Evolutionary conservation across 2,797 vertebrate species (phyloP).

Genomic region (Sebastes itinus): DNA sequence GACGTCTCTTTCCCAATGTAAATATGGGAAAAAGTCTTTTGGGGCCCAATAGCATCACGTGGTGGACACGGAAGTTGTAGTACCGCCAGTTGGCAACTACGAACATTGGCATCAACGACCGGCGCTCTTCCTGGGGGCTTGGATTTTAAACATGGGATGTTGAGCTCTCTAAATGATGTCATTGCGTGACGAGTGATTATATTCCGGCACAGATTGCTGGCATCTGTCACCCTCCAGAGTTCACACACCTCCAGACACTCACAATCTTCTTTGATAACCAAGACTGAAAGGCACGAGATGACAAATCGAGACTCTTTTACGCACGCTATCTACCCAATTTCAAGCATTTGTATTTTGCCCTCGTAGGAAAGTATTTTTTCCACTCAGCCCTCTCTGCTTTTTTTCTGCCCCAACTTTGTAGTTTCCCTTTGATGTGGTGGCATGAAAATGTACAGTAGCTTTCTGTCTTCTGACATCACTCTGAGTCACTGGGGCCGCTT

Average conservation of each 20-base stretch:
- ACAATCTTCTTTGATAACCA: constrained; percentile 46
- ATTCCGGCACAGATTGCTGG: constrained; percentile 37
- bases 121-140: too few relatives aligned
- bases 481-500: constrained; percentile 1
- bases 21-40: too few relatives aligned
- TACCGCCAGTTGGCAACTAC: too few relatives aligned
- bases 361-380: constrained; percentile 52
- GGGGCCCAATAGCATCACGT: too few relatives aligned
- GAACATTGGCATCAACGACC: too few relatives aligned
- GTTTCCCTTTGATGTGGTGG: constrained; percentile 59
- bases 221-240: constrained; percentile 20
- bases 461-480: constrained; percentile 26
- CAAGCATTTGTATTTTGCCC: constrained; percentile 30
- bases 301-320: constrained; percentile 41
- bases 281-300: constrained; percentile 48
- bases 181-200: background rate
- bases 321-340: constrained; percentile 69
- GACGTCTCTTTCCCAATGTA: too few relatives aligned
- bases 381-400: background rate
- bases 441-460: constrained; percentile 38
- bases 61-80: too few relatives aligned
- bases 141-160: background rate
- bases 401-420: constrained; percentile 1
- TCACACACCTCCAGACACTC: constrained; percentile 57
- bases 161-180: background rate